Evolutionary conservation across 2,113 vertebrate species (phyloP).

Genomic region (Romanogobio albipinnatus): DNA sequence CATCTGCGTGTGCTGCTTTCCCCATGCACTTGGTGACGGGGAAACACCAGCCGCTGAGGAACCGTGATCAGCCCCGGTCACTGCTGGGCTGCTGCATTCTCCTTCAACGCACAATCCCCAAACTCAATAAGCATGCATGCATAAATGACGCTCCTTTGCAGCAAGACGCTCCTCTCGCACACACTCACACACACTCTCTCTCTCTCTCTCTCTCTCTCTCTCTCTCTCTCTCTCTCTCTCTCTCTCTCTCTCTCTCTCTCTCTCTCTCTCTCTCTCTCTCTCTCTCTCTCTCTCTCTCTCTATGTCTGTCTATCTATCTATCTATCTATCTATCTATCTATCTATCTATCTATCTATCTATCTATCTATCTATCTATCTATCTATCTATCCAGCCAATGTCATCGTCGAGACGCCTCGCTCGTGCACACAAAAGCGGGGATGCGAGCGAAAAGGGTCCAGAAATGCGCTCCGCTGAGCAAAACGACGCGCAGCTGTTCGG

Average conservation of each 20-base stretch:
- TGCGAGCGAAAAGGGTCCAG: constrained; percentile 56
- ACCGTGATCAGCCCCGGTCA: constrained; percentile 84
- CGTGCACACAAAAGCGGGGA: constrained; percentile 57
- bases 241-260: constrained; percentile 37
- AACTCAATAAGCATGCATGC: constrained; percentile 75
- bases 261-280: constrained; percentile 23
- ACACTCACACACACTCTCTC: constrained; percentile 12
- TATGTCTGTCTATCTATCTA: constrained; percentile 32
- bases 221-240: constrained; percentile 28
- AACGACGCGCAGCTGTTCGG: constrained; percentile 65
- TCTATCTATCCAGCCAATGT: constrained; percentile 69
- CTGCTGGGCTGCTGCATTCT: constrained; percentile 79
- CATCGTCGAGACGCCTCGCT: constrained; percentile 62
- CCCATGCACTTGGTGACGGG: constrained; percentile 85
- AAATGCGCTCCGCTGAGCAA: not conserved
- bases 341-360: too few species aligned
- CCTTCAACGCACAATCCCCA: constrained; percentile 74
- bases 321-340: constrained; percentile 37
- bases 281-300: constrained; percentile 38
- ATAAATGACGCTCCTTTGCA: constrained; percentile 77
- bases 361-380: not conserved
- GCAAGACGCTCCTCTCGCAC: constrained; percentile 47
- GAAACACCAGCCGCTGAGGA: constrained; percentile 81
- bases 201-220: constrained; percentile 41
- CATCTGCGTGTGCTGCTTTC: constrained; percentile 87